These are phyloP conservation scores for Drosophila imparisetae DNA, from an alignment of 2,888 invertebrate species.

Conservation along the genomic window DNA sequence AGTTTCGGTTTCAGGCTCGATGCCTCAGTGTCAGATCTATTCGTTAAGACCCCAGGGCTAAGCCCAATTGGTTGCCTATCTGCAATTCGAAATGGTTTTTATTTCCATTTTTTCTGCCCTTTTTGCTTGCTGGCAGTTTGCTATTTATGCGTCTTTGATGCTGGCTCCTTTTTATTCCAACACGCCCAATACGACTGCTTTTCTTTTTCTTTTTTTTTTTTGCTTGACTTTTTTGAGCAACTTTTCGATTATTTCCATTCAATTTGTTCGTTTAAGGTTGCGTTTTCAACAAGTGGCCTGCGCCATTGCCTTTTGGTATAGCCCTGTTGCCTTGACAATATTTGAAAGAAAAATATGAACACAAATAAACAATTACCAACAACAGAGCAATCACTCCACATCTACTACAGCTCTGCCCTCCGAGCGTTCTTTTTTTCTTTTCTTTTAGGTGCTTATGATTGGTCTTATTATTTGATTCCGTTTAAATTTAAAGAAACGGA, in stretches of 20 bases:
- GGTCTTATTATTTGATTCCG: slow-evolving; percentile 20
- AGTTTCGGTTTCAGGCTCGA: slow-evolving; percentile 9
- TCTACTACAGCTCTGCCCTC: not conserved
- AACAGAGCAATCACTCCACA: slow-evolving; percentile 7
- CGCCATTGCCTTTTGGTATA: not conserved
- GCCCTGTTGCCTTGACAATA: slow-evolving; percentile 37
- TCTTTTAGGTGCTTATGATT: slow-evolving; percentile 26
- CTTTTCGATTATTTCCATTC: slow-evolving; percentile 59
- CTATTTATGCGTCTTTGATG: slow-evolving; percentile 54
- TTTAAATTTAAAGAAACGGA: not conserved
- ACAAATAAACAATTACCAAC: slow-evolving; percentile 51
- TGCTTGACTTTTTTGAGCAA: slow-evolving; percentile 26
- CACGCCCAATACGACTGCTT: not conserved
- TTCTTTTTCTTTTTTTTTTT: not conserved
- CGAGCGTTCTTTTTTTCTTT: not conserved
- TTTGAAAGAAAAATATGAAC: slow-evolving; percentile 46
- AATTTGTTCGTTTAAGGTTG: slow-evolving; percentile 47
- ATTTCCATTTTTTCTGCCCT: slow-evolving; percentile 15
- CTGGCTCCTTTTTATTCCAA: slow-evolving; percentile 14
- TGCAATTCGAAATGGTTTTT: slow-evolving; percentile 37
- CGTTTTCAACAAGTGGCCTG: slow-evolving; percentile 47
- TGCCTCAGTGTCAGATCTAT: slow-evolving; percentile 38
- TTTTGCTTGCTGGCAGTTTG: slow-evolving; percentile 23
- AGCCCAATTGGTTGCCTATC: slow-evolving; percentile 49
- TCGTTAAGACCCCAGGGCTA: slow-evolving; percentile 38